A percentile compares a stretch with the other conserved stretches of the same genome.
phyloP scores from a whole-genome alignment of 2,113 vertebrate species.

The Leucoraja erinaceus region DNA sequence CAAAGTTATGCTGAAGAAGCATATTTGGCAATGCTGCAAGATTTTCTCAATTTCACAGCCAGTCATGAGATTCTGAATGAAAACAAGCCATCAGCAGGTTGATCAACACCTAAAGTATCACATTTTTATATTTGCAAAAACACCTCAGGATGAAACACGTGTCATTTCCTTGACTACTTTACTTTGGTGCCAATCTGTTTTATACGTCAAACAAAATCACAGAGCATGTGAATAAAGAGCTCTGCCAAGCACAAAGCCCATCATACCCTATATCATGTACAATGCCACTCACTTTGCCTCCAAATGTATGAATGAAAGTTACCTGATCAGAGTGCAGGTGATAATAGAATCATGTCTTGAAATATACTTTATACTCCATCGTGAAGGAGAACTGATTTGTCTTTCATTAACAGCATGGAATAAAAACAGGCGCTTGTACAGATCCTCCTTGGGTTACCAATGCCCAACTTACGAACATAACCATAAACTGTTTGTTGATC shows the following conservation, averaged over 20 bases:
- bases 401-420: too few species aligned
- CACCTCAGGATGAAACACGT: constrained; percentile 6
- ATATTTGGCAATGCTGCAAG: not conserved
- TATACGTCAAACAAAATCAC: not conserved
- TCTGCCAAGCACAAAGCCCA: not conserved
- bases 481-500: too few species aligned
- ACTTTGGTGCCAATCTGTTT: not conserved
- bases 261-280: not conserved
- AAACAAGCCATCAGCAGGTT: constrained; percentile 9
- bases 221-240: not conserved
- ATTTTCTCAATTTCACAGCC: not conserved
- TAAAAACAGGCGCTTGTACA: too few species aligned
- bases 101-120: constrained; percentile 26
- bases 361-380: too few species aligned
- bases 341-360: too few species aligned
- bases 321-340: too few species aligned
- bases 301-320: not conserved
- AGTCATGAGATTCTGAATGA: constrained; percentile 3
- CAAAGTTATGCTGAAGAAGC: not conserved
- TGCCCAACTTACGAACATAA: too few species aligned
- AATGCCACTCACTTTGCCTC: not conserved
- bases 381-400: too few species aligned
- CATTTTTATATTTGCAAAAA: not conserved
- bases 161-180: constrained; percentile 13
- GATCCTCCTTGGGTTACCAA: too few species aligned